Conservation (phyloP, 2,888 invertebrate genomes). For the Mermis nigrescens region DNA sequence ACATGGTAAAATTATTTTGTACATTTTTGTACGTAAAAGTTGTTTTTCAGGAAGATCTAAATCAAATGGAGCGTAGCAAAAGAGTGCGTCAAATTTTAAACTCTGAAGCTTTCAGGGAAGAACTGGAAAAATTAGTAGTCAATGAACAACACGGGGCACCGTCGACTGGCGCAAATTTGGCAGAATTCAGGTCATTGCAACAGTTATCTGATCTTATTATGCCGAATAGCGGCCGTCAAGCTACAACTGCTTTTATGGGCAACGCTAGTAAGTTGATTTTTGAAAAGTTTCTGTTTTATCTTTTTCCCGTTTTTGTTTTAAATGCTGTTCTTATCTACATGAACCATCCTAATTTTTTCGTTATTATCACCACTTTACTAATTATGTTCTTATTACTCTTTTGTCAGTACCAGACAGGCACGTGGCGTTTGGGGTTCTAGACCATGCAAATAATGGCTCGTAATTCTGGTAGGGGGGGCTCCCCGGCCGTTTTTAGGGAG, state of each 20-base stretch:
- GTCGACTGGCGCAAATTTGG: background rate
- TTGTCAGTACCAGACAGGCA: too few species aligned
- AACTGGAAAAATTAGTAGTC: background rate
- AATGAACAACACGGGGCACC: too few species aligned
- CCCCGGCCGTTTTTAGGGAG: too few species aligned
- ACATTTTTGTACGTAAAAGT: background rate
- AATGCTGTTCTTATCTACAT: too few species aligned
- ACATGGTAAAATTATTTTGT: background rate
- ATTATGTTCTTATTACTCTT: too few species aligned
- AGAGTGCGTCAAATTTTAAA: background rate
- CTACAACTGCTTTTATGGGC: background rate
- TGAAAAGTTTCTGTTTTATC: too few species aligned
- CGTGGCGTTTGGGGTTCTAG: too few species aligned
- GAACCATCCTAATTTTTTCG: too few species aligned
- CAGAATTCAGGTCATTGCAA: background rate
- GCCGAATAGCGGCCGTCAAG: background rate
- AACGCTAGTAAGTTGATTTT: too few species aligned
- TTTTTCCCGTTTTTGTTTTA: background rate
- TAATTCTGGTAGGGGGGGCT: too few species aligned
- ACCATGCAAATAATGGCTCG: too few species aligned
- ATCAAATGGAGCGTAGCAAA: background rate
- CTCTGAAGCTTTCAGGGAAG: background rate
- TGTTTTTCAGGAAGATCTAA: background rate
- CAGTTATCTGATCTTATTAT: background rate
- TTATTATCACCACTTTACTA: too few species aligned